A percentile compares a stretch with the other conserved stretches of the same genome.
phyloP scores from a whole-genome alignment of 2,888 invertebrate species.

The Autographa gamma region DNA sequence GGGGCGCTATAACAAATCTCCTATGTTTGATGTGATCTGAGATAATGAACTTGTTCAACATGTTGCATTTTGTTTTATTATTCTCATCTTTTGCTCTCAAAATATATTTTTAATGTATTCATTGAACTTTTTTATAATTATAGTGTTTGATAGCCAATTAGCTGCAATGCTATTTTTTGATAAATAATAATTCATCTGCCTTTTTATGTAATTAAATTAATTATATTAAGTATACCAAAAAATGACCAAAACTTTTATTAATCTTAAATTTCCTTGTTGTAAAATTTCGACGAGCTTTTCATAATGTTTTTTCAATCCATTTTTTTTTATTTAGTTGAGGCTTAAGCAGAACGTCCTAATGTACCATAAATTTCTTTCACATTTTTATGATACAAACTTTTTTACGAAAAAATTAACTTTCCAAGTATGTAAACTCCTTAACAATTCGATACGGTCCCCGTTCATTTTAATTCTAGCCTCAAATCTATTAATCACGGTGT shows the following conservation, averaged over 20 bases:
- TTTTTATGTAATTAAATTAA: too few species aligned
- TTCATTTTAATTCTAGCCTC: constrained; percentile 61
- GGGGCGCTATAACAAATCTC: too few species aligned
- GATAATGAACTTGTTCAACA: constrained; percentile 32
- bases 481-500: constrained; percentile 62
- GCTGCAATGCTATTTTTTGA: constrained; percentile 18
- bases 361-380: too few species aligned
- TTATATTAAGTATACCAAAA: too few species aligned
- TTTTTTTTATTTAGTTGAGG: too few species aligned
- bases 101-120: constrained; percentile 19
- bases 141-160: constrained; percentile 34
- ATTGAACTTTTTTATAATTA: constrained; percentile 19
- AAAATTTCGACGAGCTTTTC: too few species aligned
- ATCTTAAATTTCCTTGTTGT: too few species aligned
- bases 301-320: too few species aligned
- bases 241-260: too few species aligned
- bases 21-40: too few species aligned
- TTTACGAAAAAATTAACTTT: background rate
- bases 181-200: constrained; percentile 20
- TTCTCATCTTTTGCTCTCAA: constrained; percentile 47
- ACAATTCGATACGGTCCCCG: constrained; percentile 50
- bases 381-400: too few species aligned
- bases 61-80: constrained; percentile 36
- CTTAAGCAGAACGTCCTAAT: too few species aligned
- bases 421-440: constrained; percentile 38